Evolutionary conservation across 2,113 vertebrate species (phyloP), one percentile per base, ranked within the genome.

Genomic region (Cynopterus brachyotis): DNA sequence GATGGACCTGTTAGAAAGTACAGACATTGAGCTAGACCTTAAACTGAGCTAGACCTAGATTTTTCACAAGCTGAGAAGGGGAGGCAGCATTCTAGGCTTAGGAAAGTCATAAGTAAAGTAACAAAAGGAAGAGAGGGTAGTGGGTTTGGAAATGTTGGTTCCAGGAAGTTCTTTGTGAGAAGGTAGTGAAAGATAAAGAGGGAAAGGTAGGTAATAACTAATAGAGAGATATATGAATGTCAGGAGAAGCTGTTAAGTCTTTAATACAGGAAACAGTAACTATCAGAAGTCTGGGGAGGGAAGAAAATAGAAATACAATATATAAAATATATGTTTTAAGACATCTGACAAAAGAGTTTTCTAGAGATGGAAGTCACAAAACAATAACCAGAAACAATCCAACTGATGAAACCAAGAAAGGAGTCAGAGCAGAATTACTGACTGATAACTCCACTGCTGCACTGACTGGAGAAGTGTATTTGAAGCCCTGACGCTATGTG

Each of bases 181-280:
- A 69, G 10, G 13, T 1, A 12, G 15, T 5, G 45, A 57, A 62
- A 82, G 50, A 28, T 2, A 28, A 53, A 32, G 17, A 35, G 0
- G 30, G 9, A 47, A 20, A 62, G 45, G 53, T 20, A 11, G 57
- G 22, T 12, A 3, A 11, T 47, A n/a, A 64, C 80, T 59, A 60
- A 66, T 0, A 11, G 0, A 62, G 6, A 72, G 75, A 13, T 9
- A 6, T 4, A 4, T 45, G 19, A 57, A n/a, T 32, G 6, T 22
- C 37, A 28, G 24, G 42, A 37, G 11, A 82, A 47, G 16, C 35
- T 30, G 35, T 20, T 1, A 42, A 81, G 55, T n/a, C 60, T 40
- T 55, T 0, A 37, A 67, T 45, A 30, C 24, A 17, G 35, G 67
- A 76, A 69, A 45, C 37, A 45, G 20, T 4, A 40, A 76, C 32